These are phyloP conservation scores for Hemibagrus wyckioides DNA, from an alignment of 2,113 vertebrate species.

Conservation along the genomic window DNA sequence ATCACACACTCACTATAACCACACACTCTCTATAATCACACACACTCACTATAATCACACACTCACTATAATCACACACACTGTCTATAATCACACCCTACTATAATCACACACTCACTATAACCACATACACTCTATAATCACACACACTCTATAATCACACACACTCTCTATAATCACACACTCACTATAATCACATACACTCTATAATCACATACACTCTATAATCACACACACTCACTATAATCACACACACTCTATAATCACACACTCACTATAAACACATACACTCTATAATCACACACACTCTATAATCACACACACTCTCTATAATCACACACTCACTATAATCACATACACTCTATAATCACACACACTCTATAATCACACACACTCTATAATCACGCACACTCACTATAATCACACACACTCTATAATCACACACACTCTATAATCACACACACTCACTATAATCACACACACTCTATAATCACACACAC, in stretches of 20 bases:
- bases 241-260: too few relatives aligned
- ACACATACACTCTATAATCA: too few relatives aligned
- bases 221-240: neutral
- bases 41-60: neutral
- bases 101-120: neutral
- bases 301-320: neutral
- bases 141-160: neutral
- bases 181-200: neutral
- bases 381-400: too few relatives aligned
- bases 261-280: neutral
- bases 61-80: neutral
- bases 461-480: neutral
- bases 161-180: neutral
- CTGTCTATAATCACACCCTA: neutral
- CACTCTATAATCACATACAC: too few relatives aligned
- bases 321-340: neutral
- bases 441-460: too few relatives aligned
- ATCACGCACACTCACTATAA: neutral
- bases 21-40: too few relatives aligned
- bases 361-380: neutral
- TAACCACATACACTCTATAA: too few relatives aligned
- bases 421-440: neutral
- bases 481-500: too few relatives aligned
- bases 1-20: neutral
- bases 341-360: neutral